These are phyloP conservation scores for Amblyornis subalaris DNA, from an alignment of 2,113 vertebrate species.

Conservation along the genomic window DNA sequence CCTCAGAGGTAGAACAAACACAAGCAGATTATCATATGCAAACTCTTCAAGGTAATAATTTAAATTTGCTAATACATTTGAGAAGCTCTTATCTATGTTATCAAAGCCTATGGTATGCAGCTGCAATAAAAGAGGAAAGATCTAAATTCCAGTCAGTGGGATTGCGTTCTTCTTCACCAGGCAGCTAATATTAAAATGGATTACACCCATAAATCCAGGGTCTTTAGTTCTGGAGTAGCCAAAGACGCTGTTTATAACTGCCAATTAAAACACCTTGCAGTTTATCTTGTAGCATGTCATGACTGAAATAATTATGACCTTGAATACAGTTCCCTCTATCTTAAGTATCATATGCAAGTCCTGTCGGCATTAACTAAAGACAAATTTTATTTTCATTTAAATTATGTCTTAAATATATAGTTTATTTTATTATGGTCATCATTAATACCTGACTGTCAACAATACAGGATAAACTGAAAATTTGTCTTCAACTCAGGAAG, in stretches of 20 bases:
- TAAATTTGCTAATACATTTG: not conserved
- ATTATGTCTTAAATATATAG: not conserved
- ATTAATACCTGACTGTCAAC: not conserved
- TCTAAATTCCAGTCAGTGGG: not conserved
- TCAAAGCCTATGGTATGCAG: not conserved
- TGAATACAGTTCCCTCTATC: not conserved
- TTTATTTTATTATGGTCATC: not conserved
- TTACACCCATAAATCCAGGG: not conserved
- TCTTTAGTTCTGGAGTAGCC: not conserved
- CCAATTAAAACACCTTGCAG: not conserved
- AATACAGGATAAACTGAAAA: not conserved
- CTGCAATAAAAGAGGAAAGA: not conserved
- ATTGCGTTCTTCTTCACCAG: not conserved
- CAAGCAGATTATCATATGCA: not conserved
- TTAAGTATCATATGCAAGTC: not conserved
- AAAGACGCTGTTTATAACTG: not conserved
- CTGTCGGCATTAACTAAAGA: not conserved
- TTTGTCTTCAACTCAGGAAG: not conserved
- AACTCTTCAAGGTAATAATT: conserved; percentile 6
- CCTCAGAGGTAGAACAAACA: not conserved
- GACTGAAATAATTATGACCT: not conserved
- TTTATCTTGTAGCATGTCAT: not conserved
- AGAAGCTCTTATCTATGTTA: not conserved
- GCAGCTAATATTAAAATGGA: not conserved
- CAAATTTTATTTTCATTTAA: not conserved